Percentiles rank a stretch among this genome's conserved stretches.
phyloP scores from a whole-genome alignment of 2,888 invertebrate species.

The Habrosyne pyritoides region DNA sequence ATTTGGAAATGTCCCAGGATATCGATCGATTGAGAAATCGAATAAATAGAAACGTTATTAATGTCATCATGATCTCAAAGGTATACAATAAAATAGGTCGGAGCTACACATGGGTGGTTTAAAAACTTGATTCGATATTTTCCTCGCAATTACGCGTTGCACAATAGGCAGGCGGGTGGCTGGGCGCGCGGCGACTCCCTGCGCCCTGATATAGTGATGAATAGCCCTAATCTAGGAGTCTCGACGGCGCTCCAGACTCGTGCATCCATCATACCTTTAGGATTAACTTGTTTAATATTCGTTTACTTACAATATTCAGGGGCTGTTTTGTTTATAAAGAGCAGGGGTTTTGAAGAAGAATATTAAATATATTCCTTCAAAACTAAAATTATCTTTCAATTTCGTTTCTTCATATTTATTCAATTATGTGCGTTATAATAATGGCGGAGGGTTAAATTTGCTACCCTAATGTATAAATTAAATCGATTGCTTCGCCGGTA shows the following conservation, averaged over 20 bases:
- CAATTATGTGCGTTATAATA: no score
- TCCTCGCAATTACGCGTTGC: background rate
- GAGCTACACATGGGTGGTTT: background rate
- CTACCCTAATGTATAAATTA: background rate
- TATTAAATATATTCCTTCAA: background rate
- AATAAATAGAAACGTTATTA: no score
- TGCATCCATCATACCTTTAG: constrained; percentile 29
- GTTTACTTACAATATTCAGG: background rate
- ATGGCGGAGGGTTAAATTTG: background rate
- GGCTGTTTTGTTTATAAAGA: background rate
- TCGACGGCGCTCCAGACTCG: constrained; percentile 11
- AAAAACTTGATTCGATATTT: background rate
- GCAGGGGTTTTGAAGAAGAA: background rate
- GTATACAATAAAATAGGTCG: background rate
- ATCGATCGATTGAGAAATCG: no score
- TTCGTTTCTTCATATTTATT: no score
- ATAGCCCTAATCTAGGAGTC: constrained; percentile 27
- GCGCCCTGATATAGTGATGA: constrained; percentile 24
- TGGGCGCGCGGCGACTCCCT: background rate
- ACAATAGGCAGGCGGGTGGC: background rate
- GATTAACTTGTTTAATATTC: constrained; percentile 26
- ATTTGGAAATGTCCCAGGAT: no score
- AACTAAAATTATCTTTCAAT: no score
- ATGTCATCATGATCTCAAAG: background rate
- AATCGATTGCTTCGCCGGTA: constrained; percentile 5